Evolutionary conservation across 2,113 vertebrate genomes (phyloP).

Genomic region (Cyphomyrus plagiostoma): DNA sequence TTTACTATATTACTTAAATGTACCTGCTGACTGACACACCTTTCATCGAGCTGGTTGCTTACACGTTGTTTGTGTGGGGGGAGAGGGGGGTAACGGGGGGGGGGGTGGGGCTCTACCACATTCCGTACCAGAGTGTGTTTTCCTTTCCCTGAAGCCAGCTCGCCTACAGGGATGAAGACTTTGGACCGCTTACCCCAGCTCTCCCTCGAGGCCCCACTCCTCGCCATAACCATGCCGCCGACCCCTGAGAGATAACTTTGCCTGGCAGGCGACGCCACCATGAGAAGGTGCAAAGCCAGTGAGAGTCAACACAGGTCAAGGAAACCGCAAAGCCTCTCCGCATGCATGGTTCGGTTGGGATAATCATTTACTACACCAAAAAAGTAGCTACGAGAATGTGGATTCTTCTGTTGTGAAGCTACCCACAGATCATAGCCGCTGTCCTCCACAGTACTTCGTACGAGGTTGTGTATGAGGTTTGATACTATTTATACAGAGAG

Average conservation of each 20-base stretch:
- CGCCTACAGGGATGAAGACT: not conserved
- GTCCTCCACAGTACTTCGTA: not conserved
- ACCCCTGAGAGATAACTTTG: slow-evolving; percentile 10
- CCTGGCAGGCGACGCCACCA: not conserved
- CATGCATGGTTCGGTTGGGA: not conserved
- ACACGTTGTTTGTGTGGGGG: not conserved
- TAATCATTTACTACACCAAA: not conserved
- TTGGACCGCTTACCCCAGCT: not conserved
- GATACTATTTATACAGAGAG: not conserved
- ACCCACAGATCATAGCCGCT: not conserved
- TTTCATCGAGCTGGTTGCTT: slow-evolving; percentile 17
- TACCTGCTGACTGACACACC: slow-evolving; percentile 25
- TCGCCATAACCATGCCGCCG: slow-evolving; percentile 2
- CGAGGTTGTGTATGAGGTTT: not conserved
- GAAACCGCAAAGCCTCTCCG: not conserved
- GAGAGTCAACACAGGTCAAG: not conserved
- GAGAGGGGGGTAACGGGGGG: not conserved
- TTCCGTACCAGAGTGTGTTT: slow-evolving; percentile 22
- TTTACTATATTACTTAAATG: not conserved
- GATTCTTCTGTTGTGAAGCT: not conserved
- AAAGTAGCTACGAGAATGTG: not conserved
- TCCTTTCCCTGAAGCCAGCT: not conserved
- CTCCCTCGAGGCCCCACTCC: slow-evolving; percentile 3
- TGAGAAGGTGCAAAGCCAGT: not conserved
- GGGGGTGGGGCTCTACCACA: not conserved